Conservation (phyloP, 2,888 invertebrate genomes). For the Napeogenes inachia region DNA sequence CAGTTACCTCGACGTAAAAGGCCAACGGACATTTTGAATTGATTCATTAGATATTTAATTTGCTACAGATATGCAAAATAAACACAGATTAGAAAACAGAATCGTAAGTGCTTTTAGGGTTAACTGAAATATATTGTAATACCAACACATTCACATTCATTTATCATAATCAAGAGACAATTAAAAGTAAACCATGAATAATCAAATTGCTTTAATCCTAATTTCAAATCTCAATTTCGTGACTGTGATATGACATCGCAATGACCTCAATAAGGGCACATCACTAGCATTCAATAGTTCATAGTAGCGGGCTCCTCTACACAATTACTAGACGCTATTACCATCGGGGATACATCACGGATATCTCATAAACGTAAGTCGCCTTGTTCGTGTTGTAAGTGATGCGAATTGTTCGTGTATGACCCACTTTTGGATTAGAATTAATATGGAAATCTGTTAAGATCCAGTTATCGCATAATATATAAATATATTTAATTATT, state of each 20-base stretch:
- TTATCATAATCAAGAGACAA: too few species aligned
- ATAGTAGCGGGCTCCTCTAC: conserved; percentile 18
- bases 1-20: conserved; percentile 34
- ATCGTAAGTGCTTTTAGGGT: too few species aligned
- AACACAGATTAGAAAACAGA: too few species aligned
- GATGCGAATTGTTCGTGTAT: conserved; percentile 17
- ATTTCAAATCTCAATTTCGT: conserved; percentile 30
- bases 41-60: conserved; percentile 68
- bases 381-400: conserved; percentile 29
- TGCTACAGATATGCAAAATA: conserved; percentile 58
- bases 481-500: too few species aligned
- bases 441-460: neutral
- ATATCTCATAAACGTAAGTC: conserved; percentile 38
- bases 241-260: conserved; percentile 33
- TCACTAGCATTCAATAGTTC: neutral
- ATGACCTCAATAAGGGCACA: conserved; percentile 1
- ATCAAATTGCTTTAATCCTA: too few species aligned
- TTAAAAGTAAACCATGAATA: too few species aligned
- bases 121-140: too few species aligned
- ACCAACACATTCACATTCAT: too few species aligned
- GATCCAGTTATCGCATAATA: too few species aligned
- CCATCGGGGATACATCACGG: conserved; percentile 29
- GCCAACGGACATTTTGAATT: conserved; percentile 50
- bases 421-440: conserved; percentile 14
- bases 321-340: conserved; percentile 42